Evolutionary conservation across 2,888 invertebrate species (phyloP).

Genomic region (Cartodere bifasciata): DNA sequence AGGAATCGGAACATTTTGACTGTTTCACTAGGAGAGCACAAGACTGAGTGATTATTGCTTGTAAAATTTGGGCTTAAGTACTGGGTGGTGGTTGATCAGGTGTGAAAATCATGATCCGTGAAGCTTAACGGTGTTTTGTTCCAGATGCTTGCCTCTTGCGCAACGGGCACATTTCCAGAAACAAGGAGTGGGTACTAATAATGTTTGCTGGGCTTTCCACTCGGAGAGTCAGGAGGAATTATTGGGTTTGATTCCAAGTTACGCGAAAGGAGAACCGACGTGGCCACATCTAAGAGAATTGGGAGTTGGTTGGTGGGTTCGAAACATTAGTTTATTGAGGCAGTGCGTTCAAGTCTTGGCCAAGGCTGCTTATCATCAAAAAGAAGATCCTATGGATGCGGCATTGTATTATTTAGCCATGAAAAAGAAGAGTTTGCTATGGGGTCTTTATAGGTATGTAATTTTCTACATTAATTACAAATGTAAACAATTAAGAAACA

Average conservation of each 20-base stretch:
- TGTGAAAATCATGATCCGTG: too few relatives aligned
- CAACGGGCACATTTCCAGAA: conserved; percentile 79
- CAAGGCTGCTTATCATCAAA: conserved; percentile 81
- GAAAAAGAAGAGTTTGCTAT: conserved; percentile 93
- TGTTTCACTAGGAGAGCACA: too few relatives aligned
- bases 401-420: conserved; percentile 95
- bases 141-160: conserved; percentile 76
- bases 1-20: too few relatives aligned
- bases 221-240: conserved; percentile 96
- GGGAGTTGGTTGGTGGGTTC: conserved; percentile 92
- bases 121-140: too few relatives aligned
- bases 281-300: conserved; percentile 88
- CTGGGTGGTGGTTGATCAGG: too few relatives aligned
- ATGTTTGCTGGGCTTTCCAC: conserved; percentile 98
- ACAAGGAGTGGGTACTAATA: conserved; percentile 76
- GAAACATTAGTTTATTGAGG: conserved; percentile 68
- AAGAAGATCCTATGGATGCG: conserved; percentile 94
- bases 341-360: conserved; percentile 86
- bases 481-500: too few relatives aligned
- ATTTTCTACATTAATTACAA: conserved; percentile 1
- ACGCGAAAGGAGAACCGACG: conserved; percentile 68
- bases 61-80: too few relatives aligned
- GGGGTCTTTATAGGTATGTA: conserved; percentile 67
- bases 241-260: conserved; percentile 76
- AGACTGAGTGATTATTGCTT: too few relatives aligned